phyloP scores from a whole-genome alignment of 1,140 invertebrate genomes.

The Atta colombica region DNA sequence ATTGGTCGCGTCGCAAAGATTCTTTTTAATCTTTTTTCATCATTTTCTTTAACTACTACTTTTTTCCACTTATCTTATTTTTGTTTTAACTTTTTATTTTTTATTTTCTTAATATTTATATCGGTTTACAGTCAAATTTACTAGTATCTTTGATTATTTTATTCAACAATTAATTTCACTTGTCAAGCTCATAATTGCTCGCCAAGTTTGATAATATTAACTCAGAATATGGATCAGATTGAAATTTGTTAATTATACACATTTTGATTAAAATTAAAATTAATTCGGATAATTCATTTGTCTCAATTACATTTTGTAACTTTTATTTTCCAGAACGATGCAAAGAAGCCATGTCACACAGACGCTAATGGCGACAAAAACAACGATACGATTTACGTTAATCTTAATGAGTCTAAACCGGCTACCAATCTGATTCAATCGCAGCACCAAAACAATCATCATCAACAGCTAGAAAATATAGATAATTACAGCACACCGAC shows the following conservation, averaged over 20 bases:
- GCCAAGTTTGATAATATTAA: neutral
- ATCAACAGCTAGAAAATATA: conserved; percentile 73
- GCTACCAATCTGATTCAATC: conserved; percentile 18
- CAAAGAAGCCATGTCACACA: conserved; percentile 80
- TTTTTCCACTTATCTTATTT: conserved; percentile 22
- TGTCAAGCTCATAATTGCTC: neutral
- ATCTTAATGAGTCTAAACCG: conserved; percentile 66
- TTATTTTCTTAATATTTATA: neutral
- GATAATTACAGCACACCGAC: conserved; percentile 79
- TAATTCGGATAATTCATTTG: neutral
- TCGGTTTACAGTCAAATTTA: conserved; percentile 1
- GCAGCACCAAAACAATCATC: conserved; percentile 76
- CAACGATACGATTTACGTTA: conserved; percentile 67
- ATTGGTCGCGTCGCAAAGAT: conserved; percentile 64
- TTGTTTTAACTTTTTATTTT: neutral
- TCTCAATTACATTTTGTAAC: conserved; percentile 18
- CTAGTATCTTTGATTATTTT: neutral
- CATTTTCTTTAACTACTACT: conserved; percentile 36
- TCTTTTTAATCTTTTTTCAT: conserved; percentile 42
- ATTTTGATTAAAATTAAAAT: conserved; percentile 17
- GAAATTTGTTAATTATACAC: conserved; percentile 19
- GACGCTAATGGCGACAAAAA: conserved; percentile 76
- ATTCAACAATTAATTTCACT: conserved; percentile 5
- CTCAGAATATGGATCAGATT: neutral
- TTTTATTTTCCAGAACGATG: conserved; percentile 76